Evolutionary conservation across 2,888 invertebrate genomes (phyloP).

Genomic region (Nasonovia ribisnigri): DNA sequence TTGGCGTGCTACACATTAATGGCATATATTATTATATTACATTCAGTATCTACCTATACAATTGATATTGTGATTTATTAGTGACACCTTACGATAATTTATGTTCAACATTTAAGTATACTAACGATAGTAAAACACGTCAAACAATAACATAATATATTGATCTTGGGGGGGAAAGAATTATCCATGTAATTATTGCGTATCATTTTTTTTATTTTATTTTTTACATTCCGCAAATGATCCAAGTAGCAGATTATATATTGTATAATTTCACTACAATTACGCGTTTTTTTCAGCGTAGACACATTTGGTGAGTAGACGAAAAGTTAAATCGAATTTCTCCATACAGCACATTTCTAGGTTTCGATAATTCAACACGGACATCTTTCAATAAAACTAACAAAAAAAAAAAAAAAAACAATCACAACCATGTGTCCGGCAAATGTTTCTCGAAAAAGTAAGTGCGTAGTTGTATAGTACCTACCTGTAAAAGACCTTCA

Average conservation of each 20-base stretch:
- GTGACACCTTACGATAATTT: neutral
- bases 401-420: neutral
- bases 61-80: neutral
- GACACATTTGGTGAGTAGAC: neutral
- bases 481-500: neutral
- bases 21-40: too few relatives aligned
- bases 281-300: neutral
- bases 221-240: neutral
- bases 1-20: neutral
- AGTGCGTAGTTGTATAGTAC: neutral
- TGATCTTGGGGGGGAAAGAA: fast-evolving
- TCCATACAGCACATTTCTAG: neutral
- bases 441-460: neutral
- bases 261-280: neutral
- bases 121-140: neutral
- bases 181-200: neutral
- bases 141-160: neutral
- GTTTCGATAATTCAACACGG: neutral
- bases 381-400: neutral
- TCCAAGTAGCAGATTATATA: neutral
- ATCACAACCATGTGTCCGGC: neutral
- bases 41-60: neutral
- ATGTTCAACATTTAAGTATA: neutral
- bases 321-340: neutral
- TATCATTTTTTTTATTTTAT: neutral